Evolutionary conservation across 2,888 invertebrate species (phyloP).

Genomic region (Idaea straminata): DNA sequence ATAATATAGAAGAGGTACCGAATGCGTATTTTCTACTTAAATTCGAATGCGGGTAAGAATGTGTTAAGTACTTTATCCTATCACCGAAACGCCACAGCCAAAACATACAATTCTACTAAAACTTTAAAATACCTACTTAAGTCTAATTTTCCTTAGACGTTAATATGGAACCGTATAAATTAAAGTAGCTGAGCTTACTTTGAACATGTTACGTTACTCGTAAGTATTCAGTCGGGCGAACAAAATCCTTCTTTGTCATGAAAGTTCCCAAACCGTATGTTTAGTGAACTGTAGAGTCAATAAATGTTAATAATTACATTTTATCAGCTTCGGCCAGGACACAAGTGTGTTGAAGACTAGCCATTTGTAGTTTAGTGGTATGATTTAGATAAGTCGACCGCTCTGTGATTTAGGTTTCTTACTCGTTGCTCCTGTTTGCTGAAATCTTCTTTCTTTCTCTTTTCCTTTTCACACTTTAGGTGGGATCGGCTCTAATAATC

Average conservation of each 20-base stretch:
- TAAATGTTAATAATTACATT: conserved; percentile 4
- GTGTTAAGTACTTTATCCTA: too few relatives aligned
- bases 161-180: too few relatives aligned
- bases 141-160: too few relatives aligned
- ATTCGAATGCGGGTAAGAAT: too few relatives aligned
- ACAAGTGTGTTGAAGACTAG: conserved; percentile 45
- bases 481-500: too few relatives aligned
- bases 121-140: too few relatives aligned
- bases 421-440: conserved; percentile 27
- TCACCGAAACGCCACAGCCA: too few relatives aligned
- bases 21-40: too few relatives aligned
- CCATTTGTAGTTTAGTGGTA: conserved; percentile 44
- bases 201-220: neutral
- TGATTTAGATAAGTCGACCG: conserved; percentile 57
- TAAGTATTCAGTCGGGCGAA: neutral
- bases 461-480: too few relatives aligned
- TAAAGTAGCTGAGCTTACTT: too few relatives aligned
- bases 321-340: neutral
- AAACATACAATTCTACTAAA: too few relatives aligned
- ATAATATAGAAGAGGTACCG: too few relatives aligned
- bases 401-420: conserved; percentile 35
- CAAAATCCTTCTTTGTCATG: neutral
- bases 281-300: neutral
- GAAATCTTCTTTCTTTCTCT: neutral
- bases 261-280: neutral